Percentiles rank a stretch among this genome's conserved stretches.
Conservation (phyloP, 2,113 vertebrate species). For the Myotis lucifugus region DNA sequence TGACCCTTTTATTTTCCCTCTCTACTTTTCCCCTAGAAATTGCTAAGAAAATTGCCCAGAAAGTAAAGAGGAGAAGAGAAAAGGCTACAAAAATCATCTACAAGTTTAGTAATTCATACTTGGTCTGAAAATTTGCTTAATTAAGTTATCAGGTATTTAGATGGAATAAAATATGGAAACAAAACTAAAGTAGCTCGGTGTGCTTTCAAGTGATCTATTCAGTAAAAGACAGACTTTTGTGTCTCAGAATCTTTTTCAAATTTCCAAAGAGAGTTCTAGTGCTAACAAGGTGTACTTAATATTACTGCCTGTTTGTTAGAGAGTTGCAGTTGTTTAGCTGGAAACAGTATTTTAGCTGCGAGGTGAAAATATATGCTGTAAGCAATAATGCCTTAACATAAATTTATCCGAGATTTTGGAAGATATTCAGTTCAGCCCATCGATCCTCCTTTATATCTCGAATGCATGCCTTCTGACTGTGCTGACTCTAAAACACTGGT, state of each 20-base stretch:
- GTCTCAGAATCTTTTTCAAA: not conserved
- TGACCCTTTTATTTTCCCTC: not conserved
- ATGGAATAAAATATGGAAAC: not conserved
- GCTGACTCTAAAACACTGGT: not conserved
- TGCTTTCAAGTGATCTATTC: not conserved
- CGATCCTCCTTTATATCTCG: conserved; percentile 19
- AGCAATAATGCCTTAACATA: conserved; percentile 19
- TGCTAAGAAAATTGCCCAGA: not conserved
- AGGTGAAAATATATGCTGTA: conserved; percentile 32
- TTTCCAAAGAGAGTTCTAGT: conserved; percentile 1
- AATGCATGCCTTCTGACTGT: not conserved
- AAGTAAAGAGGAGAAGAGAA: not conserved
- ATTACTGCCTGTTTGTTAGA: not conserved
- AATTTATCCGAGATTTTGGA: conserved; percentile 22
- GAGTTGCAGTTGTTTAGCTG: not conserved
- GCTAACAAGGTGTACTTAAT: not conserved
- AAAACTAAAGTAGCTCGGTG: not conserved
- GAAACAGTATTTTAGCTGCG: conserved; percentile 44
- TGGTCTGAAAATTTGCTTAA: not conserved
- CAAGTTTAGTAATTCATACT: not conserved
- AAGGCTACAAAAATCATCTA: not conserved
- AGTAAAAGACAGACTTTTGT: not conserved
- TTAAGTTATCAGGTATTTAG: not conserved
- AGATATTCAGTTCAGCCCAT: conserved; percentile 31
- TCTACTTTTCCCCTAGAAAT: not conserved